Percentiles rank a stretch among this genome's conserved stretches.
phyloP scores from a whole-genome alignment of 2,113 vertebrate species.

The Mustela lutreola region DNA sequence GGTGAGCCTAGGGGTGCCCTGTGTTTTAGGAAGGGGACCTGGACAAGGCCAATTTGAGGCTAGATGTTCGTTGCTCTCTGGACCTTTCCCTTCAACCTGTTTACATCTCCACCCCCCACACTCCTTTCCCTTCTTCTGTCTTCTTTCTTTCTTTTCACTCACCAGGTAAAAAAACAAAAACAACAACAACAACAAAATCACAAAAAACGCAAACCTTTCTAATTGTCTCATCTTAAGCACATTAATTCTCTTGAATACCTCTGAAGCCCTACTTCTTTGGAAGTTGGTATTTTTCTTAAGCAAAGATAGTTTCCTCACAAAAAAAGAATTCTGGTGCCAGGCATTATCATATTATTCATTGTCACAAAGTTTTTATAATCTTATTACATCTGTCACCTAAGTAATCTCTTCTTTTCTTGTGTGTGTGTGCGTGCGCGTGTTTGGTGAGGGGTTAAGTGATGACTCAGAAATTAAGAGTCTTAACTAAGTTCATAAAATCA shows the following conservation, averaged over 20 bases:
- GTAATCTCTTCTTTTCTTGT: not conserved
- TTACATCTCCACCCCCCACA: not conserved
- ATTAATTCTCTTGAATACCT: not conserved
- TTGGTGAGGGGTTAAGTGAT: not conserved
- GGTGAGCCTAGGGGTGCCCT: not conserved
- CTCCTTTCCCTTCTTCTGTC: not conserved
- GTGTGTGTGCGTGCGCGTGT: not conserved
- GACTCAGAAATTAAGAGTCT: constrained; percentile 14
- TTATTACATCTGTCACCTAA: not conserved
- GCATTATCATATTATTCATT: not conserved
- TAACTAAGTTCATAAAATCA: not conserved
- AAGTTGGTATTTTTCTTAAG: not conserved
- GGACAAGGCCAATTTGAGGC: not conserved
- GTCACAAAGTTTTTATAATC: not conserved
- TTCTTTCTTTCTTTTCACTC: not conserved
- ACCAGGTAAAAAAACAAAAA: constrained; percentile 13
- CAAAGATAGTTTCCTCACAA: not conserved
- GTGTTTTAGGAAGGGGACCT: not conserved
- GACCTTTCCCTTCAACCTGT: not conserved
- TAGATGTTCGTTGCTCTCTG: not conserved
- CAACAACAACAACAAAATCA: not conserved
- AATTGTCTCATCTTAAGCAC: not conserved
- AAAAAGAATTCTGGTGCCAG: not conserved
- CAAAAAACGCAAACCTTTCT: not conserved
- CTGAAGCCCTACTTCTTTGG: not conserved